A percentile compares a stretch with the other conserved stretches of the same genome.
Conservation (phyloP, 2,113 vertebrate species). For the Plotosus lineatus region DNA sequence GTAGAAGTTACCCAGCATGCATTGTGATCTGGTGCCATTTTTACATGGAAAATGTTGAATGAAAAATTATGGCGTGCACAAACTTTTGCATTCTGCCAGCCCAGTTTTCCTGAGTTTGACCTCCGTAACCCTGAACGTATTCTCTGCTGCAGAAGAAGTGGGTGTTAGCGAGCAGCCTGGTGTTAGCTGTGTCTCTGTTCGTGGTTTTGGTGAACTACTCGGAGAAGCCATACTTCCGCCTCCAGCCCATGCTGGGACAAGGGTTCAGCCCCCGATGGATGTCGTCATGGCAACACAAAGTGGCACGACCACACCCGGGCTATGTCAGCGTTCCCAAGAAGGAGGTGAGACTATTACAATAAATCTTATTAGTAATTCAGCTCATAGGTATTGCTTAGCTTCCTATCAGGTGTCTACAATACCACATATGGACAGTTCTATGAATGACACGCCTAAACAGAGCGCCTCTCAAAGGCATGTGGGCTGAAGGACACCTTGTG, state of each 20-base stretch:
- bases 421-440: not conserved
- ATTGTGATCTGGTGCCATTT: not conserved
- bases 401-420: no score
- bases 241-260: constrained; percentile 84
- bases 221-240: constrained; percentile 84
- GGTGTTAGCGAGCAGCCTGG: constrained; percentile 79
- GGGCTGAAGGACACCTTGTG: not conserved
- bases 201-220: constrained; percentile 84
- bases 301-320: constrained; percentile 82
- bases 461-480: not conserved
- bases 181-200: constrained; percentile 82
- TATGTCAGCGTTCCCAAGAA: constrained; percentile 88
- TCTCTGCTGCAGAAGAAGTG: constrained; percentile 80
- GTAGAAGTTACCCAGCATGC: not conserved
- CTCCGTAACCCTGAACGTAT: constrained; percentile 18
- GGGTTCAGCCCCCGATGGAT: constrained; percentile 77
- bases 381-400: no score
- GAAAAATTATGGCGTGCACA: not conserved
- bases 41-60: not conserved
- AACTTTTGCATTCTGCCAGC: not conserved
- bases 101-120: not conserved
- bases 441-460: not conserved
- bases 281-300: constrained; percentile 78
- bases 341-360: constrained; percentile 80
- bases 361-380: no score